Evolutionary conservation across 2,797 vertebrate genomes (phyloP).

Genomic region (Phoeniculus purpureus): DNA sequence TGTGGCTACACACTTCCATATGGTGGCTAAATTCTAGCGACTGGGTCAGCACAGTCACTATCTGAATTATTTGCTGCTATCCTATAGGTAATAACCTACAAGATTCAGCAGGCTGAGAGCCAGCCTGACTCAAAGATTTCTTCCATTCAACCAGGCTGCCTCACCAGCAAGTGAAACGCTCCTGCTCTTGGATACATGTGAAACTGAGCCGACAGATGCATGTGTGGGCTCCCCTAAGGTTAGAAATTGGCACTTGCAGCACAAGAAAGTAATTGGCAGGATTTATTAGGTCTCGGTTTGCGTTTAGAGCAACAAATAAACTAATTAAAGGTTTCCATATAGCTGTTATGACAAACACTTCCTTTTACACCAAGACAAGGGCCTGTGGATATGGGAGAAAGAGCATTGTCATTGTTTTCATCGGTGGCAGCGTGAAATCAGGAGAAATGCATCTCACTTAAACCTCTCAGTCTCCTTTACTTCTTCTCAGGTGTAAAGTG

Average conservation of each 20-base stretch:
- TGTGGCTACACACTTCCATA: not conserved
- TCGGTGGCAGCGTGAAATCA: not conserved
- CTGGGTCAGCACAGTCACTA: not conserved
- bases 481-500: not conserved
- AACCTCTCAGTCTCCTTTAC: not conserved
- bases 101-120: slow-evolving; percentile 2
- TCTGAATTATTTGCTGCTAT: not conserved
- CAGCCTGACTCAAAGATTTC: not conserved
- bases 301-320: slow-evolving; percentile 44
- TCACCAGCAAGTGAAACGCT: not conserved
- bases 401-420: not conserved
- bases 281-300: slow-evolving; percentile 52
- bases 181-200: not conserved
- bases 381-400: not conserved
- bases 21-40: not conserved
- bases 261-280: slow-evolving; percentile 47
- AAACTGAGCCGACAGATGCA: slow-evolving; percentile 45
- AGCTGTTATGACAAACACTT: slow-evolving; percentile 34
- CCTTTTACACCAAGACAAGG: not conserved
- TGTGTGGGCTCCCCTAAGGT: slow-evolving; percentile 57
- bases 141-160: not conserved
- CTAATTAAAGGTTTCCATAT: slow-evolving; percentile 51
- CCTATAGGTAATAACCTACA: not conserved
- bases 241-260: slow-evolving; percentile 37
- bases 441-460: not conserved